Conservation (phyloP, 1,140 invertebrate genomes). For the Lucilia cuprina region DNA sequence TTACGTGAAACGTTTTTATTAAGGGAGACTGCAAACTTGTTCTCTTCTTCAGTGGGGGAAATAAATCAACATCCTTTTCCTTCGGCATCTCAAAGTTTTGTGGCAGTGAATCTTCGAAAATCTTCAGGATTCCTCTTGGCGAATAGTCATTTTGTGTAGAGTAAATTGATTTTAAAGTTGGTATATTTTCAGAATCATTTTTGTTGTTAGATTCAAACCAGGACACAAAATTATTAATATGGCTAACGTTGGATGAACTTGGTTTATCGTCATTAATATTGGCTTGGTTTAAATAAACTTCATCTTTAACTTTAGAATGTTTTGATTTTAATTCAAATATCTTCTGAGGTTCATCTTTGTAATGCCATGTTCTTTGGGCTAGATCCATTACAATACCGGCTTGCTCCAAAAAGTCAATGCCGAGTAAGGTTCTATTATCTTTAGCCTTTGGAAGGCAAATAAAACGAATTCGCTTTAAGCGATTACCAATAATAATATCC, state of each 20-base stretch:
- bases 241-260: not conserved
- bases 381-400: not conserved
- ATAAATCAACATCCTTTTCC: not conserved
- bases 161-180: not conserved
- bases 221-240: not conserved
- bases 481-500: conserved; percentile 1
- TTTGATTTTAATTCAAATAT: not conserved
- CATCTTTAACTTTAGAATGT: not conserved
- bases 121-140: not conserved
- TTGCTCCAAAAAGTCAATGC: conserved; percentile 35
- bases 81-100: not conserved
- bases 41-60: not conserved
- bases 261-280: not conserved
- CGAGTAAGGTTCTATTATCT: conserved; percentile 30
- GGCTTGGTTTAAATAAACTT: not conserved
- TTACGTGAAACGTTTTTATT: no score
- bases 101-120: not conserved
- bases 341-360: conserved; percentile 18
- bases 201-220: not conserved
- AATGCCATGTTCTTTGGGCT: not conserved
- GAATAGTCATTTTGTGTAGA: not conserved
- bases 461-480: not conserved
- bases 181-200: not conserved
- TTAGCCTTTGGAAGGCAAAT: not conserved
- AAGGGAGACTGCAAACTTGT: no score